Conservation (phyloP, 2,888 invertebrate species). For the Catonia carolina region DNA sequence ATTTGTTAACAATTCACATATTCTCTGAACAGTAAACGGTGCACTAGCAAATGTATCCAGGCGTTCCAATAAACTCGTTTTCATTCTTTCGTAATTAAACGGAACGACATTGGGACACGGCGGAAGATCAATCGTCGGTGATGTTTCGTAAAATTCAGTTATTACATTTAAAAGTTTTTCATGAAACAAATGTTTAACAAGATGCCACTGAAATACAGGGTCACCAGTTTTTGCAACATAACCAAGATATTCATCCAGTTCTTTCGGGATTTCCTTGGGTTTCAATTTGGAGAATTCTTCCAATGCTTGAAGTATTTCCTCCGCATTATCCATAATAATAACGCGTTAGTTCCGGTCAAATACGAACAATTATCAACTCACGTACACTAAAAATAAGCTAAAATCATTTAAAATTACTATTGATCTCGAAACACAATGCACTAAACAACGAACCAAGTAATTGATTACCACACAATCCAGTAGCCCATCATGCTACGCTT, state of each 20-base stretch:
- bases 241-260: slow-evolving; percentile 81
- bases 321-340: slow-evolving; percentile 68
- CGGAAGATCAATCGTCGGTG: slow-evolving; percentile 67
- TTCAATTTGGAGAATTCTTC: slow-evolving; percentile 75
- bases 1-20: slow-evolving; percentile 86
- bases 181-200: slow-evolving; percentile 79
- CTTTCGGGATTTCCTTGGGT: slow-evolving; percentile 76
- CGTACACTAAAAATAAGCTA: not conserved
- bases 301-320: slow-evolving; percentile 73
- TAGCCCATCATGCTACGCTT: not conserved
- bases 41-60: slow-evolving; percentile 80
- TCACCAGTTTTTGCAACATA: slow-evolving; percentile 92
- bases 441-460: not conserved
- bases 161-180: slow-evolving; percentile 82
- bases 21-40: slow-evolving; percentile 92
- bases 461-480: not conserved
- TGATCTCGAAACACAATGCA: not conserved
- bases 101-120: slow-evolving; percentile 87
- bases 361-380: too few relatives aligned
- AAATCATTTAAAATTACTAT: not conserved
- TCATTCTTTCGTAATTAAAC: slow-evolving; percentile 85
- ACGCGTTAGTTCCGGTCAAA: not conserved
- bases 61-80: slow-evolving; percentile 70
- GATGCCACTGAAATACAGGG: slow-evolving; percentile 86
- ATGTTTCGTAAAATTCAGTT: slow-evolving; percentile 77